Conservation (phyloP, 2,113 vertebrate species). For the Pluvialis apricaria region DNA sequence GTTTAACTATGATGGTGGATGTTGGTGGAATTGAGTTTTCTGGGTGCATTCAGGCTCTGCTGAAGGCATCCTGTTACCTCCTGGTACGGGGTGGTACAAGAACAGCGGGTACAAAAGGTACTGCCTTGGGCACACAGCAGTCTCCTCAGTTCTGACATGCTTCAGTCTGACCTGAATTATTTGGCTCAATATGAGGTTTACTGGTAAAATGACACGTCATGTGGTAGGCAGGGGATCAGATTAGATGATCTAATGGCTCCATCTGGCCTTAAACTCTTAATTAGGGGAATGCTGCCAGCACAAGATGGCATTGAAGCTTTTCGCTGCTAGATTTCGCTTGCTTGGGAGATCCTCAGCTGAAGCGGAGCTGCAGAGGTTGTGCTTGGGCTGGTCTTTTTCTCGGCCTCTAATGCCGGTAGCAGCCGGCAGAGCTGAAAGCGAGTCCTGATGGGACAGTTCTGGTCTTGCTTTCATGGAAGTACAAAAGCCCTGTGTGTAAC, state of each 20-base stretch:
- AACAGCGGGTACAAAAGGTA: neutral
- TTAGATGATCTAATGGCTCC: constrained; percentile 51
- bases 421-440: neutral
- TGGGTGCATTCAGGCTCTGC: neutral
- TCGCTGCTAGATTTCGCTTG: neutral
- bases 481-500: neutral
- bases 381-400: neutral
- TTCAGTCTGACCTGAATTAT: neutral
- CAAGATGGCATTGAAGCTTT: neutral
- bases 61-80: neutral
- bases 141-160: neutral
- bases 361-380: neutral
- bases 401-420: neutral
- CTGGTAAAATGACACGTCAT: neutral
- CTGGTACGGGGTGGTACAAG: neutral
- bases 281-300: neutral
- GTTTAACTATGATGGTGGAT: rapidly evolving
- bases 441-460: neutral
- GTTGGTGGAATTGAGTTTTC: neutral
- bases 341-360: neutral
- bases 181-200: neutral
- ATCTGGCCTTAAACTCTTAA: constrained; percentile 40
- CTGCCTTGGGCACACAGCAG: neutral
- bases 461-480: neutral
- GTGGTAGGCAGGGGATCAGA: constrained; percentile 1